Conservation (phyloP, 2,797 vertebrate species). For the Erpetoichthys calabaricus region DNA sequence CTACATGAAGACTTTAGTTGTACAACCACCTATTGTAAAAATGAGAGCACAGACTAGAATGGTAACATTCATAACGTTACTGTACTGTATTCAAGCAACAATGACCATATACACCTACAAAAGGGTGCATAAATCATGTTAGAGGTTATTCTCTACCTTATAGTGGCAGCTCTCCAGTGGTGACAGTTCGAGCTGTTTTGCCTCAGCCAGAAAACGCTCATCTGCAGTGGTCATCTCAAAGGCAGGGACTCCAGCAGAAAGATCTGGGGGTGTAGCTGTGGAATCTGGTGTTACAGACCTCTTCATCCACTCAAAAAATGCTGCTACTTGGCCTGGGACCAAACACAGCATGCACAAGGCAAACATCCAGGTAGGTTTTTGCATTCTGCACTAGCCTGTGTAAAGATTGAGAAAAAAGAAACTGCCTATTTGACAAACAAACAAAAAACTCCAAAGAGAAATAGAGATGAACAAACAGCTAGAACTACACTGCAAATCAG, state of each 20-base stretch:
- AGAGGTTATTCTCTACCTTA: constrained; percentile 21
- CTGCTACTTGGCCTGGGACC: constrained; percentile 21
- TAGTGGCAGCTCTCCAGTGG: constrained; percentile 40
- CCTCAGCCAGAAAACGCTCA: constrained; percentile 44
- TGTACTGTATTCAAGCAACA: too few species aligned
- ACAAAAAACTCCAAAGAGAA: too few species aligned
- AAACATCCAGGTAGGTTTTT: constrained; percentile 7
- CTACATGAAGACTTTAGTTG: constrained; percentile 41
- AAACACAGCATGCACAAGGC: constrained; percentile 23
- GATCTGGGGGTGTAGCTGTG: constrained; percentile 22
- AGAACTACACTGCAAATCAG: too few species aligned
- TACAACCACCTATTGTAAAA: constrained; percentile 38
- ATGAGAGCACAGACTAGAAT: neutral
- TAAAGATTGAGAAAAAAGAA: too few species aligned
- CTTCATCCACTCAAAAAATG: constrained; percentile 54
- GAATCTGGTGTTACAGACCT: constrained; percentile 3
- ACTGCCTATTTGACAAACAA: too few species aligned
- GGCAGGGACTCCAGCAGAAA: rapidly evolving
- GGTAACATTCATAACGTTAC: neutral
- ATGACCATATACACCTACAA: too few species aligned
- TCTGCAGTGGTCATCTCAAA: constrained; percentile 46
- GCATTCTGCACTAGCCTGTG: too few species aligned
- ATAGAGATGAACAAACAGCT: too few species aligned
- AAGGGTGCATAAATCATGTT: too few species aligned
- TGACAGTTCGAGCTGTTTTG: constrained; percentile 34